Percentiles rank a stretch among this genome's conserved stretches.
Evolutionary conservation across 2,888 invertebrate species (phyloP).

Genomic region (Laothoe populi): DNA sequence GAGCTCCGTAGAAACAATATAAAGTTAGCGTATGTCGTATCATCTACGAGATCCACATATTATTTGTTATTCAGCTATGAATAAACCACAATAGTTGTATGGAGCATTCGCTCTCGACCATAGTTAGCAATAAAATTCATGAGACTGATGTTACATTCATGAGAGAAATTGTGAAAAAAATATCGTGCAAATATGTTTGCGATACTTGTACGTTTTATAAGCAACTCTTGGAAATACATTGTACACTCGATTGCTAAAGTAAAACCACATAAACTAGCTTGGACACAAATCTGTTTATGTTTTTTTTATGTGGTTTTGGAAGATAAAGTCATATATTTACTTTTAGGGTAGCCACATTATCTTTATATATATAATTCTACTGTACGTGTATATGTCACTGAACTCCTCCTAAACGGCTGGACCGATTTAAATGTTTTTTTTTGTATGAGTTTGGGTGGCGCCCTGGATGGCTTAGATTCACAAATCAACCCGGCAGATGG

Average conservation of each 20-base stretch:
- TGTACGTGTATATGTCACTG: no score
- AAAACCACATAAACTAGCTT: no score
- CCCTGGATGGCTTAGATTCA: no score
- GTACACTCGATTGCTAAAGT: not conserved
- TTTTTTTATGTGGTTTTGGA: constrained; percentile 8
- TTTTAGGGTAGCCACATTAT: not conserved
- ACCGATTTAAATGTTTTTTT: no score
- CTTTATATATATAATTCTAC: not conserved
- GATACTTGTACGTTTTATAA: constrained; percentile 28
- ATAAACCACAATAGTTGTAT: constrained; percentile 44
- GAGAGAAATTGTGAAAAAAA: constrained; percentile 54
- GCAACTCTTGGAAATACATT: constrained; percentile 14
- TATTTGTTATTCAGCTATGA: constrained; percentile 60
- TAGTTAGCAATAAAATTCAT: constrained; percentile 60
- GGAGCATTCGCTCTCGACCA: constrained; percentile 37
- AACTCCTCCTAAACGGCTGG: no score
- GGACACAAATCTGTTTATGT: constrained; percentile 8
- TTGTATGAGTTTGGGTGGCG: no score
- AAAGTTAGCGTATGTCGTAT: not conserved
- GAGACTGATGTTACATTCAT: constrained; percentile 61
- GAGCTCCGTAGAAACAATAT: not conserved
- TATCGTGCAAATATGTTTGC: constrained; percentile 30
- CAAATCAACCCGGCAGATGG: no score
- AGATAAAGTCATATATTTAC: not conserved
- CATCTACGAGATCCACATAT: constrained; percentile 15